These are phyloP conservation scores for Bettongia penicillata DNA, from an alignment of 2,113 vertebrate species.

Conservation along the genomic window DNA sequence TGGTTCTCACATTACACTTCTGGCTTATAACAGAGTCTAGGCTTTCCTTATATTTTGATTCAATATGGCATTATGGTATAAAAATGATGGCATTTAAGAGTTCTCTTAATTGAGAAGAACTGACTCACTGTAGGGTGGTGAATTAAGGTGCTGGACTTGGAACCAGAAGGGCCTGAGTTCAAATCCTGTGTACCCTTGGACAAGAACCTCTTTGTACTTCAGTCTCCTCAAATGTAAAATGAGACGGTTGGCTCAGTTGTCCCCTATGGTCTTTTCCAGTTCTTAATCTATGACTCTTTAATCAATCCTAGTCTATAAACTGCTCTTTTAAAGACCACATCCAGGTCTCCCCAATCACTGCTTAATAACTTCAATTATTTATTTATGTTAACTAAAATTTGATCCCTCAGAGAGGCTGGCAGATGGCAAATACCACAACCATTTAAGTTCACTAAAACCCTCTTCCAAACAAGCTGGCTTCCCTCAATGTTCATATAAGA, in stretches of 20 bases:
- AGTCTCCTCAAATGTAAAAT: background rate
- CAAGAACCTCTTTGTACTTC: background rate
- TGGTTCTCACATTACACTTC: background rate
- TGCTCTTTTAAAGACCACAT: background rate
- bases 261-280: background rate
- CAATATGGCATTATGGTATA: background rate
- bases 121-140: background rate
- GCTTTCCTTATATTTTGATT: background rate
- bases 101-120: background rate
- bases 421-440: background rate
- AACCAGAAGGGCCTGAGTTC: background rate
- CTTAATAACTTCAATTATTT: background rate
- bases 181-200: background rate
- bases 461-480: background rate
- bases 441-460: background rate
- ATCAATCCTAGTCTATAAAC: background rate
- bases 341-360: background rate
- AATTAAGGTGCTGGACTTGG: background rate
- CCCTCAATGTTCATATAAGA: background rate
- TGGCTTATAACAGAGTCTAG: background rate
- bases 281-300: background rate
- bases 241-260: background rate
- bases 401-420: background rate
- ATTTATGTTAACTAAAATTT: background rate
- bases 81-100: background rate